Base-by-base conservation (phyloP, 2,888 invertebrate genomes). In the Bruchidius siliquastri region DNA sequence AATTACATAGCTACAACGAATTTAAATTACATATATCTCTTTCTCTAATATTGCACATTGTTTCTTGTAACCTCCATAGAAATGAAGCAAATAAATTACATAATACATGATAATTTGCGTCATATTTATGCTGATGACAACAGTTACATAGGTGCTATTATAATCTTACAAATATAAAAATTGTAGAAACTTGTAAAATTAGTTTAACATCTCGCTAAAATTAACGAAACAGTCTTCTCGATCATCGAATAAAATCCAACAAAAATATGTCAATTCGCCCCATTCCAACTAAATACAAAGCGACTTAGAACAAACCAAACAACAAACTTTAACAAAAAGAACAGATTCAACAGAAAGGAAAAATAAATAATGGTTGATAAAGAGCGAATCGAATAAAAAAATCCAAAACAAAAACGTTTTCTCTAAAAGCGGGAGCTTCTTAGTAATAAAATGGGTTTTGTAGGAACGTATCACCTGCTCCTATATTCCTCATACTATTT, bases 381-480 rank as follows among this genome's bases (percentile, higher is more conserved):
- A 72, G 72, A 73, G 76, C 76, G 77, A 78, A 78, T 72, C 72
- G 71, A 69, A 72, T 71, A 73, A 76, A 74, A 76, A 76, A 76
- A 75, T 73, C 32, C 68, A 76, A 77, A 72, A 74, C 75, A 78
- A 76, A 71, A 74, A 71, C 21, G 68, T 32, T 68, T 72, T 76
- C 68, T 68, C 21, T 74, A 72, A 74, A 73, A 67, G 67, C 22
- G 22, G 21, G 70, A 32, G 67, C 72, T 72, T 68, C 68, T 81
- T 75, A 84, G 77, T 81, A 83, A 79, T 79, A 84, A 79, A 85
- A 84, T 73, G 83, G 82, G 78, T 79, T 83, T 78, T 84, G 83
- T 75, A 82, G 81, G 77, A 83, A 82, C 72, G 83, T 84, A 78
- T 86, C 86, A 68, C 85, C 86, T 32, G 85, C 85, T 72, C 84